Percentiles rank a stretch among this genome's conserved stretches.
These are phyloP conservation scores for Cheilosia urbana DNA, from an alignment of 2,888 invertebrate genomes.

Conservation along the genomic window DNA sequence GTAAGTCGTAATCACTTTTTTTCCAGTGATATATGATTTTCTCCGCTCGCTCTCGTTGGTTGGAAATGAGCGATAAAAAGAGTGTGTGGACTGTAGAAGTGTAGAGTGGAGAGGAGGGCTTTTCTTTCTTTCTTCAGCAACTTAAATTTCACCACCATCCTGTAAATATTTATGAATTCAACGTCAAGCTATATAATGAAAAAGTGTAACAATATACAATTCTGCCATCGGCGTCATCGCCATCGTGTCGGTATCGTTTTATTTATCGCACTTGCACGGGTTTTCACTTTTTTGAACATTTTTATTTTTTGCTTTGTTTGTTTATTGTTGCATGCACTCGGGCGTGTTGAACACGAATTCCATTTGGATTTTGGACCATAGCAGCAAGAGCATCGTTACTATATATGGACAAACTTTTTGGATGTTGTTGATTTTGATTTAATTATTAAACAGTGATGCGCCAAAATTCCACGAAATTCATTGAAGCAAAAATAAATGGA, in stretches of 20 bases:
- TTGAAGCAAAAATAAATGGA: neutral
- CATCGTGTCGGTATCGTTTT: conserved; percentile 9
- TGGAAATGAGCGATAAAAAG: neutral
- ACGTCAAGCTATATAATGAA: conserved; percentile 51
- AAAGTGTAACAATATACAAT: conserved; percentile 43
- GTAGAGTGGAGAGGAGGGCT: neutral
- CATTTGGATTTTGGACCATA: conserved; percentile 12
- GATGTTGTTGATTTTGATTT: conserved; percentile 63
- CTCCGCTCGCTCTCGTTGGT: neutral
- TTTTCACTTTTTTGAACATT: conserved; percentile 4
- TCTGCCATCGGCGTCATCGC: conserved; percentile 52
- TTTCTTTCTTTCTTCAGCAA: neutral
- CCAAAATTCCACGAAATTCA: conserved; percentile 26
- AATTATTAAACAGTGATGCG: conserved; percentile 71
- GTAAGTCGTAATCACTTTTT: neutral
- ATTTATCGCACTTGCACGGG: conserved; percentile 47
- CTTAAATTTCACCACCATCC: conserved; percentile 40
- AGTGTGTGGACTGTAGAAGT: neutral
- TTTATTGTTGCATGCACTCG: conserved; percentile 63
- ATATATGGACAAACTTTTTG: neutral
- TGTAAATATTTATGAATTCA: conserved; percentile 63
- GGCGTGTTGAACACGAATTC: conserved; percentile 39
- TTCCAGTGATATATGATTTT: neutral
- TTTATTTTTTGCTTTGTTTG: conserved; percentile 27
- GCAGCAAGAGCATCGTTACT: neutral